These are phyloP conservation scores for Papilio gigon DNA, from an alignment of 2,888 invertebrate species.

Conservation along the genomic window DNA sequence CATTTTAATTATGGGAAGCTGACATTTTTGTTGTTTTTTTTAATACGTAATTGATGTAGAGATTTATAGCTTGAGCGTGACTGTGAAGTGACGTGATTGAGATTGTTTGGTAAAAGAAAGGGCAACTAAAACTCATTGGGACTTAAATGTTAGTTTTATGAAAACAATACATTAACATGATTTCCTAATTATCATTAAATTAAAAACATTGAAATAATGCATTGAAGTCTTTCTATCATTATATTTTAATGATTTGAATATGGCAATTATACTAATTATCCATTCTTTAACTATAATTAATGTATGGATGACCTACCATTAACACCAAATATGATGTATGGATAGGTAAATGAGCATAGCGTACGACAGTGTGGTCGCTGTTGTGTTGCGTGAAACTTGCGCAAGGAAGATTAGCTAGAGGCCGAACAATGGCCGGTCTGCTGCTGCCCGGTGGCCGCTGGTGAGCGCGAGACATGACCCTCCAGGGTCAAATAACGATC, in stretches of 20 bases:
- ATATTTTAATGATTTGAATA: no score
- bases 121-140: no score
- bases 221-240: no score
- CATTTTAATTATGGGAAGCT: conserved; percentile 40
- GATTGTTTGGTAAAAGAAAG: conserved; percentile 1
- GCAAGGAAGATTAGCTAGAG: conserved; percentile 39
- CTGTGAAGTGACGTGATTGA: not conserved
- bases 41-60: not conserved
- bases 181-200: no score
- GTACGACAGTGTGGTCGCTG: conserved; percentile 2
- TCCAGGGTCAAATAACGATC: not conserved
- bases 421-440: conserved; percentile 38
- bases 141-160: no score
- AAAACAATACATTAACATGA: no score
- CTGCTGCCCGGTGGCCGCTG: not conserved
- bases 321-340: not conserved
- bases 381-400: conserved; percentile 27
- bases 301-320: not conserved
- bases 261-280: no score
- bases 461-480: not conserved
- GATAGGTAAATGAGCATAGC: not conserved
- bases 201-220: no score
- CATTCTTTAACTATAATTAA: no score
- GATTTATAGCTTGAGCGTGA: conserved; percentile 28
- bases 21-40: conserved; percentile 38